Evolutionary conservation across 2,797 vertebrate genomes (phyloP), one percentile per base, ranked within the genome.

Genomic region (Adrianichthys oophorus): DNA sequence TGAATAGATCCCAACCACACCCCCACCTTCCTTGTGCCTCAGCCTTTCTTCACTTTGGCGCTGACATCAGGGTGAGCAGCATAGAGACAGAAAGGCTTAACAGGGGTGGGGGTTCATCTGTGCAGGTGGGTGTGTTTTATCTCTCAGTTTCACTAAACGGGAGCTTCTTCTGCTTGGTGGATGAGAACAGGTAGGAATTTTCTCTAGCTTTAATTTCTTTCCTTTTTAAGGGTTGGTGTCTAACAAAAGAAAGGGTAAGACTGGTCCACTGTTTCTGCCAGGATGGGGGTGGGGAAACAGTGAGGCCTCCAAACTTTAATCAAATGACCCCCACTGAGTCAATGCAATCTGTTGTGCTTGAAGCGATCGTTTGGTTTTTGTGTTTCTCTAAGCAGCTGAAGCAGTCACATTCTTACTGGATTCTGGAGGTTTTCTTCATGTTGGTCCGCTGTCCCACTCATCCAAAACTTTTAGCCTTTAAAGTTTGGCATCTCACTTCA

Each of bases 181-280:
- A 90, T 88, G 86, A 87, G 73, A 87, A 75, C 86, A 92, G 91
- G 91, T 92, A 92, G 83, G 92, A 78, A 59, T 67, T 41, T 51
- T 26, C 5, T 3, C 29, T 50, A 5, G 4, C n/a, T 62, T 19
- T 13, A 7, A 29, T 32, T 19, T n/a, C 7, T 45, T 17, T 7
- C 15, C 57, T 62, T 63, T 67, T 15, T 57, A 8, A 70, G 56
- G 64, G 56, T 57, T 50, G 26, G 56, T 19, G 19, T 76, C 70
- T 82, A 88, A 91, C 90, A 10, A 89, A 91, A 90, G 79, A 80
- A 59, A 48, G 57, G 70, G 79, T 54, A 78, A 83, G 79, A 87
- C 72, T 61, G 79, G 82, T 73, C 82, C 77, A 80, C 72, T 85
- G 77, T 64, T 70, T 67, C 48, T 48, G 59, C 71, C 73, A 62